Conservation (phyloP, 2,888 invertebrate species). For the Drosophila prostipennis region DNA sequence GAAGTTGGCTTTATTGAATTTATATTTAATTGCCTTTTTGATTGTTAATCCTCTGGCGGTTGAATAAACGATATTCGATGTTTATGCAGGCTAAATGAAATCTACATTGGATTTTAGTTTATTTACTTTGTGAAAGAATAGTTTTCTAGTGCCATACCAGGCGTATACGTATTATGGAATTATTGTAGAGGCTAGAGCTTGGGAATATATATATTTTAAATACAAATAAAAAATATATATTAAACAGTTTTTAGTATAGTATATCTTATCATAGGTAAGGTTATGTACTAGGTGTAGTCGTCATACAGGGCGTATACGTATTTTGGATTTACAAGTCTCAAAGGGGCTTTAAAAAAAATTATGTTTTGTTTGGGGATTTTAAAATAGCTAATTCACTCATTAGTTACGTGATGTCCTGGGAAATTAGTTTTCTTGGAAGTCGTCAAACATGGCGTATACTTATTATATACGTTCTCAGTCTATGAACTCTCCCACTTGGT, state of each 20-base stretch:
- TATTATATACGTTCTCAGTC: not conserved
- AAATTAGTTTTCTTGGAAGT: too few relatives aligned
- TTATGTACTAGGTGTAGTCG: not conserved
- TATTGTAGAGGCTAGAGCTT: too few relatives aligned
- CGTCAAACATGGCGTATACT: not conserved
- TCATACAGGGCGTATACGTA: not conserved
- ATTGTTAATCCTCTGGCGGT: slow-evolving; percentile 4
- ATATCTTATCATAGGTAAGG: not conserved
- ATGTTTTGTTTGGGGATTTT: too few relatives aligned
- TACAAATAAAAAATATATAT: not conserved
- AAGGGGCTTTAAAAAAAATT: too few relatives aligned
- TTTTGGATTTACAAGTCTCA: too few relatives aligned
- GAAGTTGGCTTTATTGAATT: slow-evolving; percentile 36
- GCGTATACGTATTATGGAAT: slow-evolving; percentile 1
- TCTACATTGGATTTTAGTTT: not conserved
- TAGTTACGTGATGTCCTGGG: too few relatives aligned
- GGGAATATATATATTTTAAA: too few relatives aligned
- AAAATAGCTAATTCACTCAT: too few relatives aligned
- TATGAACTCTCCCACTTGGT: too few relatives aligned
- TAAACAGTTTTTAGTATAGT: not conserved
- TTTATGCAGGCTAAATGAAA: not conserved
- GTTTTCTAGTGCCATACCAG: not conserved
- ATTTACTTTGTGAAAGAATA: not conserved
- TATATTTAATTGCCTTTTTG: slow-evolving; percentile 25
- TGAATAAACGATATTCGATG: slow-evolving; percentile 4